Conservation (phyloP, 2,113 vertebrate genomes). For the Sylvia atricapilla region DNA sequence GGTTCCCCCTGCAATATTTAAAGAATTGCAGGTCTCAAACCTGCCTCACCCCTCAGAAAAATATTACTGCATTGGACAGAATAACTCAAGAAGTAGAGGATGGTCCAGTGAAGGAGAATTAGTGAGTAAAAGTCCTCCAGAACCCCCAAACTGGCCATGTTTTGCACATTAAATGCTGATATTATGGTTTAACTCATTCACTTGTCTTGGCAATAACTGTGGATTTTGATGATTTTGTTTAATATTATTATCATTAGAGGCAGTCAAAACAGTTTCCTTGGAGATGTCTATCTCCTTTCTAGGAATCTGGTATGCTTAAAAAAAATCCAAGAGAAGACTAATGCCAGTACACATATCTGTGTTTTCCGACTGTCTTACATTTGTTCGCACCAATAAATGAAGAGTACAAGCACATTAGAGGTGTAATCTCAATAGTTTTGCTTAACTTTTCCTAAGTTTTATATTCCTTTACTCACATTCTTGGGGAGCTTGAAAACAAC, state of each 20-base stretch:
- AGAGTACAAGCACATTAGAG: background rate
- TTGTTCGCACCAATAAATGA: background rate
- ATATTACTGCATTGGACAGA: background rate
- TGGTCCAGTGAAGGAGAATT: background rate
- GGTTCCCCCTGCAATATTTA: background rate
- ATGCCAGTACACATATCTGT: background rate
- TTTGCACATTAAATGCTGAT: background rate
- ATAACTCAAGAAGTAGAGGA: background rate
- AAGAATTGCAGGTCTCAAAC: background rate
- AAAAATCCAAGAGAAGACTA: background rate
- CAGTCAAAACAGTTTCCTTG: background rate
- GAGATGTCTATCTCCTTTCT: background rate
- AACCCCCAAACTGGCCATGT: background rate
- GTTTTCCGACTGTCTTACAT: background rate
- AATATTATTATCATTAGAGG: background rate
- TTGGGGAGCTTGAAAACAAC: background rate
- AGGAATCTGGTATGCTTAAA: background rate
- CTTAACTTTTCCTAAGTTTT: background rate
- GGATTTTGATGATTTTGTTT: background rate
- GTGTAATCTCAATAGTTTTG: background rate
- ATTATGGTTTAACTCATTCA: background rate
- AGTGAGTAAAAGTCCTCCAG: background rate
- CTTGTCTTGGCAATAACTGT: background rate
- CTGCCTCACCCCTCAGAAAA: background rate
- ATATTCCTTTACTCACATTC: background rate